These are phyloP conservation scores for Caenorhabditis latens DNA, from an alignment of 1,140 invertebrate genomes.

Conservation along the genomic window DNA sequence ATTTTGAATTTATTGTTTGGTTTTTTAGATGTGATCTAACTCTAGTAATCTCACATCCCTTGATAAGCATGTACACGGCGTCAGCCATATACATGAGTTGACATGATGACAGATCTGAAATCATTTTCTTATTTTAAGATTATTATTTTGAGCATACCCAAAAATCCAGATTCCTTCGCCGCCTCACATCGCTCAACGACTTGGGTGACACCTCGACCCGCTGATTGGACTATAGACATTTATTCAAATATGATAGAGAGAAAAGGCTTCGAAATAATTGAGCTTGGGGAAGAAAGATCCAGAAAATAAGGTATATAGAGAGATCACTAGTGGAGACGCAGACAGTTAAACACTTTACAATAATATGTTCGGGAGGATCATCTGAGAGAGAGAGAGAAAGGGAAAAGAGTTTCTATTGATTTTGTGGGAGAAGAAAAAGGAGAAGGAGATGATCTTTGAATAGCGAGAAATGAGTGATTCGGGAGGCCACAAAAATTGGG, in stretches of 20 bases:
- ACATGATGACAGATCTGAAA: slow-evolving; percentile 72
- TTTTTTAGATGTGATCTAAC: slow-evolving; percentile 37
- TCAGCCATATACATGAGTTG: slow-evolving; percentile 73
- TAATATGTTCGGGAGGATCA: background rate
- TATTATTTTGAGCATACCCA: slow-evolving; percentile 63
- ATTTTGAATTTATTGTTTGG: background rate
- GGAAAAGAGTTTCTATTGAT: slow-evolving; percentile 1
- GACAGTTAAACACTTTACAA: slow-evolving; percentile 27
- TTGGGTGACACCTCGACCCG: slow-evolving; percentile 71
- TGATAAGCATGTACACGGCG: slow-evolving; percentile 71
- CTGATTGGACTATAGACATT: slow-evolving; percentile 65
- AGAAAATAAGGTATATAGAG: background rate
- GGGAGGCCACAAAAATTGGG: too few species aligned
- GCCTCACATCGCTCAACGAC: slow-evolving; percentile 72
- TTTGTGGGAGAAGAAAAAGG: background rate
- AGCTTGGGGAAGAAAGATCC: background rate
- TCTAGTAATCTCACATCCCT: slow-evolving; percentile 68
- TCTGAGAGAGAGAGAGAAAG: background rate
- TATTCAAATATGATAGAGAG: background rate
- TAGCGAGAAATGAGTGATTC: too few species aligned
- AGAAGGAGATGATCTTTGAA: too few species aligned
- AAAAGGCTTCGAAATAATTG: background rate
- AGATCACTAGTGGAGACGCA: background rate
- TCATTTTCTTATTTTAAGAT: background rate
- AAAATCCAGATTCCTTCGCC: slow-evolving; percentile 70